These are phyloP conservation scores for Xestia ashworthii DNA, from an alignment of 2,888 invertebrate species.

Conservation along the genomic window DNA sequence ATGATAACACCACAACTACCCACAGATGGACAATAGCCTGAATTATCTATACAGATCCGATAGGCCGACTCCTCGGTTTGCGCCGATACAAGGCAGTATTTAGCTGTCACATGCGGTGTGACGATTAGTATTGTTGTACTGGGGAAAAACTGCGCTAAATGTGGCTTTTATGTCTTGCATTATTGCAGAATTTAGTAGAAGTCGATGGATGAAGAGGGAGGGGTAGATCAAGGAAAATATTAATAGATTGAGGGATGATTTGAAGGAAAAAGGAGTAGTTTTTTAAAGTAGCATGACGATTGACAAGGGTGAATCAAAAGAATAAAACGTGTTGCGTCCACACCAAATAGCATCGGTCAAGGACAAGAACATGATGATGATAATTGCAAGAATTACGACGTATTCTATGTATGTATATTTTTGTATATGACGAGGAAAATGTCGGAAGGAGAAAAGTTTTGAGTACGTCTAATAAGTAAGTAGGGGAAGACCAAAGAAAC, in stretches of 20 bases:
- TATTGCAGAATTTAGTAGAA: neutral
- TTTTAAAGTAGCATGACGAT: neutral
- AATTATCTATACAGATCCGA: conserved; percentile 74
- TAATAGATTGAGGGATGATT: neutral
- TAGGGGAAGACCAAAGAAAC: neutral
- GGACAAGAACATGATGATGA: neutral
- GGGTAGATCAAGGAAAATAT: too few relatives aligned
- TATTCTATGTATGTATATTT: too few relatives aligned
- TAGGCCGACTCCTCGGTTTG: conserved; percentile 59
- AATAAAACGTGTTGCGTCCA: neutral
- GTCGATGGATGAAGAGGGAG: neutral
- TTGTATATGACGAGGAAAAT: too few relatives aligned
- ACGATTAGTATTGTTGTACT: conserved; percentile 29
- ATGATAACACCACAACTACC: conserved; percentile 63
- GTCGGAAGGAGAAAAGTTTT: too few relatives aligned
- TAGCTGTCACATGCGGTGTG: conserved; percentile 28
- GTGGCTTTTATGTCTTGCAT: neutral
- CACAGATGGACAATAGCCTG: conserved; percentile 73
- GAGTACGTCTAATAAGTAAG: too few relatives aligned
- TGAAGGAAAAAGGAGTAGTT: neutral
- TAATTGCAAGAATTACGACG: neutral
- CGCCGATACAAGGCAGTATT: conserved; percentile 31
- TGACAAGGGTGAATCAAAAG: too few relatives aligned
- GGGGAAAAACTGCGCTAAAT: neutral
- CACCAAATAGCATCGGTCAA: too few relatives aligned